A percentile compares a stretch with the other conserved stretches of the same genome.
Evolutionary conservation across 2,113 vertebrate species (phyloP).

Genomic region (Seriola dumerili): DNA sequence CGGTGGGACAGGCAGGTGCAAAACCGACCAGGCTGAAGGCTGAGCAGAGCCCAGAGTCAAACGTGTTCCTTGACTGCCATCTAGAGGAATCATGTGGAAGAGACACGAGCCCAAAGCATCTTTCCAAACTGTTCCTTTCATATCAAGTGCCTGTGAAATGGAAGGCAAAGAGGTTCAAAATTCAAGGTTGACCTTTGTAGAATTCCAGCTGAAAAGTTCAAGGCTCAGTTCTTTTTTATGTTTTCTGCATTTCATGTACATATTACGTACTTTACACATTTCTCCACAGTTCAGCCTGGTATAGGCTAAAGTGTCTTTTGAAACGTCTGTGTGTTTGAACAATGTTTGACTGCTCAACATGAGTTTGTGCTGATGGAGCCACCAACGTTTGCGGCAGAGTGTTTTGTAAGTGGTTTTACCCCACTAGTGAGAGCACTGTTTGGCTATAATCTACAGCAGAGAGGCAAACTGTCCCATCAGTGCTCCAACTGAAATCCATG

Average conservation of each 20-base stretch:
- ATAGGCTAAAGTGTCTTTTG: not conserved
- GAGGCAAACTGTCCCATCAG: not conserved
- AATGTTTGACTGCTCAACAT: not conserved
- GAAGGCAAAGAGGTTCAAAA: not conserved
- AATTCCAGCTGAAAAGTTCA: not conserved
- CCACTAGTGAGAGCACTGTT: not conserved
- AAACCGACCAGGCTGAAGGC: not conserved
- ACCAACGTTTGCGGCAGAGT: not conserved
- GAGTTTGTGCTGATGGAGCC: not conserved
- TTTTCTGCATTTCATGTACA: not conserved
- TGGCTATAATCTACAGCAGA: not conserved
- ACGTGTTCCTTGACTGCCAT: slow-evolving; percentile 79
- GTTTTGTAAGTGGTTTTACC: not conserved
- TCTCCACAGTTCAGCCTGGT: not conserved
- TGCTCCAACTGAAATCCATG: not conserved
- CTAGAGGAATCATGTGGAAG: slow-evolving; percentile 67
- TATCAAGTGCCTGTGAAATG: not conserved
- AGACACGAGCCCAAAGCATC: not conserved
- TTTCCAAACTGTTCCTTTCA: not conserved
- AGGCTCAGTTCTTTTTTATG: no score
- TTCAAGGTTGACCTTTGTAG: not conserved
- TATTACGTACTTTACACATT: not conserved
- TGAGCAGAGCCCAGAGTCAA: slow-evolving; percentile 3
- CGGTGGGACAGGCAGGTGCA: slow-evolving; percentile 13
- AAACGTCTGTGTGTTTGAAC: not conserved